Base-by-base conservation (phyloP, 2,797 vertebrate species). In the Triplophysa yarkandensis region DNA sequence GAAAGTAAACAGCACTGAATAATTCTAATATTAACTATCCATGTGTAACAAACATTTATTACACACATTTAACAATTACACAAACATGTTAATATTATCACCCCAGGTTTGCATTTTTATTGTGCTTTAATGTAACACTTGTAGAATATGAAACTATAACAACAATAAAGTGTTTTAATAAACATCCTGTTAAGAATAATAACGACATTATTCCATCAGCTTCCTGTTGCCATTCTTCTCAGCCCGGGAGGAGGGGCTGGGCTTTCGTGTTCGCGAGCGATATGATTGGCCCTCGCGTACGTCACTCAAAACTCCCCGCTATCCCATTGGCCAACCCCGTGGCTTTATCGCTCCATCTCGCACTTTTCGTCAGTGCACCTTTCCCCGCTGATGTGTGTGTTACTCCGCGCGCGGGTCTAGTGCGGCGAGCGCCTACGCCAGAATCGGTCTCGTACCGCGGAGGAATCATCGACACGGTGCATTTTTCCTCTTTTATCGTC, bases 321-420 rank as follows among this genome's bases (percentile, higher is more conserved):
- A 60, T 80, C 62, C 78, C 0, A 92, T 94, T 96, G 94, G 95
- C 54, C 76, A 21, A 3, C 1, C 25, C 7, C 17, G 16, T 36
- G 63, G 86, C 81, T 87, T 93, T 92, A 90, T 93, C 92, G 86
- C 91, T 92, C 91, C 89, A 94, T 93, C 91, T 89, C 84, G 77
- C 74, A 74, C 85, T 81, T 77, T 79, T 78, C 80, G 80, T 79
- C 52, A 19, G 77, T 84, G 57, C 80, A 64, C 57, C 41, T 1
- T 9, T 36, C 17, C 57, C 32, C 2, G 9, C 79, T 85, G 83
- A 63, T 88, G 79, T 77, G 83, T 67, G 83, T 93, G 74, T 64
- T 68, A 92, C 77, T 95, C 95, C 95, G 95, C 95, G 62, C 32
- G 44, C 52, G 60, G 83, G 91, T 76, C 87, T 94, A 97, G 93